A percentile compares a stretch with the other conserved stretches of the same genome.
Conservation (phyloP, 1,140 invertebrate genomes). For the Onthophagus taurus region DNA sequence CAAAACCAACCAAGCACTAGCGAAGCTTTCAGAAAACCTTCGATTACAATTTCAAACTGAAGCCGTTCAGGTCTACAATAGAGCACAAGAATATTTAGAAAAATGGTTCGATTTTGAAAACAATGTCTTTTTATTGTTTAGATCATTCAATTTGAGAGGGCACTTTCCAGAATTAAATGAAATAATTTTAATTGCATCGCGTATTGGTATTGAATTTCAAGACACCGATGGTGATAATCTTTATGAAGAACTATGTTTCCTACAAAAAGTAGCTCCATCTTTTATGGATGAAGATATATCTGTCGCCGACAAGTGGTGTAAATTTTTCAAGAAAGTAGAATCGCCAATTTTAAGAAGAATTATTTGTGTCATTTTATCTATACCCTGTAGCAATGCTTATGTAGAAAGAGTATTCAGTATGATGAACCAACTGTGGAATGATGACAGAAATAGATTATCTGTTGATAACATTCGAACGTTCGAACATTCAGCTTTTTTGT, state of each 20-base stretch:
- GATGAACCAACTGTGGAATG: slow-evolving; percentile 8
- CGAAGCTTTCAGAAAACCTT: slow-evolving; percentile 4
- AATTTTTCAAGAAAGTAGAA: slow-evolving; percentile 2
- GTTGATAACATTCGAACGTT: background rate
- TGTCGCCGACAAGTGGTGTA: slow-evolving; percentile 1
- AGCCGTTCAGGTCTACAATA: slow-evolving; percentile 4
- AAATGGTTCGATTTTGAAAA: slow-evolving; percentile 11
- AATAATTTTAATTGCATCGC: slow-evolving; percentile 2
- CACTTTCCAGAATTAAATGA: slow-evolving; percentile 8
- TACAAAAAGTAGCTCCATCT: background rate
- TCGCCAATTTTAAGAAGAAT: slow-evolving; percentile 7
- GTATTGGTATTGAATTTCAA: background rate
- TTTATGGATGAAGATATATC: slow-evolving; percentile 8
- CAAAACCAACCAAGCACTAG: slow-evolving; percentile 4
- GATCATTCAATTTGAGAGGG: slow-evolving; percentile 9
- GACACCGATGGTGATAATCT: slow-evolving; percentile 6
- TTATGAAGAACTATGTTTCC: slow-evolving; percentile 5
- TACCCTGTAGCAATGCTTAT: slow-evolving; percentile 10
- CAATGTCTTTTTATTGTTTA: slow-evolving; percentile 8
- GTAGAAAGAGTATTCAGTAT: slow-evolving; percentile 6
- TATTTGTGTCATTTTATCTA: slow-evolving; percentile 3
- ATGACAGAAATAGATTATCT: slow-evolving; percentile 4
- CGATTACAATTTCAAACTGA: slow-evolving; percentile 3
- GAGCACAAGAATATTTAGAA: slow-evolving; percentile 9
- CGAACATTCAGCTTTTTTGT: slow-evolving; percentile 1